A percentile compares a stretch with the other conserved stretches of the same genome.
Conservation (phyloP, 2,797 vertebrate species). For the Nannoperca obscura region DNA sequence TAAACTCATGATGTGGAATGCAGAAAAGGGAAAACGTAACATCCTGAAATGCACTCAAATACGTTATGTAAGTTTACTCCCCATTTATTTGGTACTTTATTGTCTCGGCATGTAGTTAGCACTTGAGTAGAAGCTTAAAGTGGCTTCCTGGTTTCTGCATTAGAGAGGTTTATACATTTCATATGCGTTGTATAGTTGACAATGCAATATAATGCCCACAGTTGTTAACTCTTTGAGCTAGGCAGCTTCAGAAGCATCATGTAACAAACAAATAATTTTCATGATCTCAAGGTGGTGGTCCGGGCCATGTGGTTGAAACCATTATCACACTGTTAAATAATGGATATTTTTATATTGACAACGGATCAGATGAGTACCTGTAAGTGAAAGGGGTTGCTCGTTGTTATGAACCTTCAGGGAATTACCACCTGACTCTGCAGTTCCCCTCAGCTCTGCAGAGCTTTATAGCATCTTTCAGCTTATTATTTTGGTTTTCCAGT, state of each 20-base stretch:
- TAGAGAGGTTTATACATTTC: constrained; percentile 12
- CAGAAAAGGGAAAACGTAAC: constrained; percentile 43
- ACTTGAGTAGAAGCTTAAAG: constrained; percentile 8
- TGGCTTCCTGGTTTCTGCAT: constrained; percentile 24
- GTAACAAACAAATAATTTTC: neutral
- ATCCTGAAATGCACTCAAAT: constrained; percentile 35
- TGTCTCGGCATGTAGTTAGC: constrained; percentile 24
- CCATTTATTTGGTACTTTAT: constrained; percentile 16
- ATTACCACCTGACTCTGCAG: neutral
- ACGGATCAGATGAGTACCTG: neutral
- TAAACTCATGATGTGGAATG: constrained; percentile 39
- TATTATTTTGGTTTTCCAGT: neutral
- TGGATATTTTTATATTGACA: neutral
- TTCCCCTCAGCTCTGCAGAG: neutral
- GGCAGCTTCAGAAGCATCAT: neutral
- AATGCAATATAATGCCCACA: neutral
- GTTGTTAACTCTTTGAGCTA: neutral
- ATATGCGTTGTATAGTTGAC: neutral
- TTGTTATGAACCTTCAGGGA: neutral
- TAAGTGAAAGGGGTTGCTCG: neutral
- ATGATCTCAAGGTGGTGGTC: neutral
- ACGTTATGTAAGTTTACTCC: constrained; percentile 20
- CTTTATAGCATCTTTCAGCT: neutral
- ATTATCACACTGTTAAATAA: neutral
- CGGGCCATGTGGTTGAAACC: neutral